Conservation (phyloP, 2,113 vertebrate species). For the Callospermophilus lateralis region DNA sequence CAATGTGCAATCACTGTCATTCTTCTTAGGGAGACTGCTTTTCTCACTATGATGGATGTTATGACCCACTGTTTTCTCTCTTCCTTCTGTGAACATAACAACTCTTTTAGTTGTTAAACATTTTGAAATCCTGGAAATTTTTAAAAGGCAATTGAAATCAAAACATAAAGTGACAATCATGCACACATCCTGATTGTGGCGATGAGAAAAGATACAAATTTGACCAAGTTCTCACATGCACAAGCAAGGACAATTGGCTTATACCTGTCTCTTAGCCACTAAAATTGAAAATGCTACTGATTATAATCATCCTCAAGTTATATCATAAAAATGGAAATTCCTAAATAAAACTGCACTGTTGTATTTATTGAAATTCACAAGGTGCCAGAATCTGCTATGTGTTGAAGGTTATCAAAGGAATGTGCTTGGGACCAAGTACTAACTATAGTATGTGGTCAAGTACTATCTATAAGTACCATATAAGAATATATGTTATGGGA, state of each 20-base stretch:
- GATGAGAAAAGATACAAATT: background rate
- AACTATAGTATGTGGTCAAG: background rate
- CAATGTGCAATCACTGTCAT: background rate
- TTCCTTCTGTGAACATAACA: background rate
- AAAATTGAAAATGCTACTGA: background rate
- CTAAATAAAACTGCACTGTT: no score
- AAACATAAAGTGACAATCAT: background rate
- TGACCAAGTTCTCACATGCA: background rate
- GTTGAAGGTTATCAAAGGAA: background rate
- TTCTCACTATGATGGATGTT: background rate
- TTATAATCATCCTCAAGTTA: background rate
- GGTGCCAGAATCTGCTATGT: background rate
- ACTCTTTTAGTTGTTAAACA: background rate
- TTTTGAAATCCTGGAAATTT: background rate
- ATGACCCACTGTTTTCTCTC: background rate
- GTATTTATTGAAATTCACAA: constrained; percentile 13
- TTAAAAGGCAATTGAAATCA: constrained; percentile 21
- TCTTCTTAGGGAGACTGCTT: background rate
- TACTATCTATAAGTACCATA: background rate
- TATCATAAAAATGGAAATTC: background rate
- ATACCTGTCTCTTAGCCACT: background rate
- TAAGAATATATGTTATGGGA: background rate
- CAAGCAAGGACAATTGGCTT: background rate
- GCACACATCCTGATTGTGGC: background rate
- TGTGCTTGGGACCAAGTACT: background rate